Conservation (phyloP, 2,888 invertebrate species). For the Adelphocoris suturalis region DNA sequence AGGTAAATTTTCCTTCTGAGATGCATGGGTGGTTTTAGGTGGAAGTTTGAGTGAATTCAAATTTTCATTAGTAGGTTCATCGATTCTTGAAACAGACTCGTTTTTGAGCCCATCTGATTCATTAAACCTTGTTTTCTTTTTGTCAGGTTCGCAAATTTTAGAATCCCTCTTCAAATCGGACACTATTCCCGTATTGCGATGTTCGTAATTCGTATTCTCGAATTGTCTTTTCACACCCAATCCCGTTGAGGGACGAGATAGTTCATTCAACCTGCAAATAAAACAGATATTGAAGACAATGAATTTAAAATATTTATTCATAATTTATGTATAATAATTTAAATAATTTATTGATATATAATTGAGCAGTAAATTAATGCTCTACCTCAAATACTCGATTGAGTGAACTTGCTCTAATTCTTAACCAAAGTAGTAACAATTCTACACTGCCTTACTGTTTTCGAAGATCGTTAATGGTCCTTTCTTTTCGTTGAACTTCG, state of each 20-base stretch:
- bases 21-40: background rate
- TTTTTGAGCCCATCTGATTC: background rate
- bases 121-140: background rate
- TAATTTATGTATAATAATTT: too few relatives aligned
- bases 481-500: slow-evolving; percentile 74
- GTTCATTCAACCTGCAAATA: background rate
- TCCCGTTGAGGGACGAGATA: background rate
- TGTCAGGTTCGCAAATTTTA: background rate
- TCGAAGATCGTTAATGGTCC: slow-evolving; percentile 74
- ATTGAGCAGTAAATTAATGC: too few relatives aligned
- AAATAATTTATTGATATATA: too few relatives aligned
- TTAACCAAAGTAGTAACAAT: background rate
- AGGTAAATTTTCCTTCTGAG: background rate
- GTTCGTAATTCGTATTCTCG: background rate
- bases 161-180: background rate
- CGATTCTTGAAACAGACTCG: background rate
- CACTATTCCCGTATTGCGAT: background rate
- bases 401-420: background rate
- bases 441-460: slow-evolving; percentile 70
- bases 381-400: too few relatives aligned
- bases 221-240: background rate
- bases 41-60: background rate
- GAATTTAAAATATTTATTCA: too few relatives aligned
- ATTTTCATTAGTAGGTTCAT: background rate
- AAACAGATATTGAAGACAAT: too few relatives aligned